Evolutionary conservation across 2,797 vertebrate species (phyloP), one percentile per base, ranked within the genome.

Genomic region (Emys orbicularis): DNA sequence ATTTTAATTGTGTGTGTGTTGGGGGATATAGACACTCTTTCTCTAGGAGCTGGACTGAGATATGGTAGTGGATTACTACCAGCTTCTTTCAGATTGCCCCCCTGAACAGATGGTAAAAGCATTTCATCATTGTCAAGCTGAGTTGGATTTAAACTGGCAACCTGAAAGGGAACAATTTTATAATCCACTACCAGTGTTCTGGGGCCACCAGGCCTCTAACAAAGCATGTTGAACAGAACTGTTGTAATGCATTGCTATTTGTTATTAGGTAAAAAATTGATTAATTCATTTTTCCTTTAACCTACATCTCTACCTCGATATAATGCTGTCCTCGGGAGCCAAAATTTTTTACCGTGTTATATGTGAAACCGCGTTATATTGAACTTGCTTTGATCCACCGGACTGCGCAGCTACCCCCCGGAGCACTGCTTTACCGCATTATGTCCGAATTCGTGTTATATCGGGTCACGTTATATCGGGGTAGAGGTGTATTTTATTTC

Each of bases 221-320:
- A 81, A n/a, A 8, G 3, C n/a, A 41, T 5, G 37, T 8, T 83
- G 16, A 37, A 72, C 37, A 72, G n/a, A 37, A 37, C n/a, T 72
- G n/a, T 16, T 61, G 12, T 61, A 31, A 61, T 12, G 16, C 29
- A 61, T 34, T 61, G 13, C 13, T 61, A 7, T 1, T n/a, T 56
- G 12, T 34, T 92, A 19, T 1, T 29, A 31, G 44, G n/a, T 12
- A 2, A 31, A 37, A 11, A 13, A 57, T 1, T 79, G 52, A 85
- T n/a, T 7, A 37, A 50, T 56, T 84, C 9, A 61, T 94, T 93
- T 83, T 56, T 61, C 31, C 79, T 80, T 56, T 41, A 44, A 34
- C 10, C 11, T 81, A 44, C 44, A 44, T 44, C 44, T 44, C 44
- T 44, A 44, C 44, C 44, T 44, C 44, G 6, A 44, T 44, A 44